Base-by-base conservation (phyloP, 2,888 invertebrate genomes). In the Tachystola acroxantha region DNA sequence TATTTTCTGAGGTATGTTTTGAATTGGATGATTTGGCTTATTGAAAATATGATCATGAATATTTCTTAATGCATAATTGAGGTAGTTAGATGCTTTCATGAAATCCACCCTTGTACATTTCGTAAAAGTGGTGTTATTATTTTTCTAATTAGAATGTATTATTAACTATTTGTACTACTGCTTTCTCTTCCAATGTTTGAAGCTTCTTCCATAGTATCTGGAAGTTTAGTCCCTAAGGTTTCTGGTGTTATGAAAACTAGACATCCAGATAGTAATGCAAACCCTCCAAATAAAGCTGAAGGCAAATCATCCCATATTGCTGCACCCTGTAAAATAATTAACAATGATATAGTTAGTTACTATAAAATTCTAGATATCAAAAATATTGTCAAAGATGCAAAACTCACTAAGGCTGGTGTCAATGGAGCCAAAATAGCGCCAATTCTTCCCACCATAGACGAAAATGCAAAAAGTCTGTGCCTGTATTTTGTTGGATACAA, bases 391-490 rank as follows among this genome's bases (percentile, higher is more conserved):
- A 16, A 16, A 4, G 16, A 16, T 4, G 7, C 22, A 22, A 22
- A 24, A 24, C 77, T 74, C 64, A 90, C 90, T 63, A 92, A 59
- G 30, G 92, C 75, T 9, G 90, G 89, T 2, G 91, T 89, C 48
- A 91, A 91, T 0, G 92, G 92, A 0, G 92, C 91, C 25, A 90
- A 54, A 65, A 92, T 91, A 1, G 91, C 89, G 0, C 92, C 92
- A 33, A 92, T 70, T 24, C 91, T 78, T n/a, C 92, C 92, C 42
- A 91, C 77, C 90, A 91, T 91, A 7, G 91, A 91, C 49, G 91
- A 91, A 42, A 89, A 81, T 0, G 90, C 90, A 35, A 92, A 81
- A 43, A 91, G 67, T 30, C 89, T 89, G 59, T 92, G 91, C 1
- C 92, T 76, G 28, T 90, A 74, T 51, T 87, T 86, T 16, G 92